Percentiles rank a stretch among this genome's conserved stretches.
Conservation (phyloP, 2,113 vertebrate species). For the Hucho hucho region DNA sequence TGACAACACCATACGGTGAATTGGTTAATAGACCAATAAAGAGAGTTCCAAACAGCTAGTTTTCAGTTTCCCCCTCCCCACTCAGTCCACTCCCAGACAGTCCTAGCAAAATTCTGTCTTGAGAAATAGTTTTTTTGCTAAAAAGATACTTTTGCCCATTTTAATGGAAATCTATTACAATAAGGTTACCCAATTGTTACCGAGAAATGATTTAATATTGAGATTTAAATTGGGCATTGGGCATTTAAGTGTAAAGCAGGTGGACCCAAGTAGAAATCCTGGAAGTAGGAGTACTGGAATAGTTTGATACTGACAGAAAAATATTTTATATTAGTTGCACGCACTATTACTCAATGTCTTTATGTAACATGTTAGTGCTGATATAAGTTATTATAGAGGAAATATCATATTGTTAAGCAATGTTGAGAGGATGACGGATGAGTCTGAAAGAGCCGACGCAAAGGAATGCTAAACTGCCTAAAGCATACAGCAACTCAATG, state of each 20-base stretch:
- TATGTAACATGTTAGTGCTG: not conserved
- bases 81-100: too few relatives aligned
- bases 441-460: not conserved
- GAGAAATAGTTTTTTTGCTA: too few relatives aligned
- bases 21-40: too few relatives aligned
- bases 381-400: not conserved
- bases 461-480: not conserved
- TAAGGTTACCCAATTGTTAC: too few relatives aligned
- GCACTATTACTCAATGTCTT: not conserved
- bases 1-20: too few relatives aligned
- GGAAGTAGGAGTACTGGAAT: not conserved
- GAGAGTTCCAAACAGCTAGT: too few relatives aligned
- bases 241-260: not conserved
- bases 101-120: too few relatives aligned
- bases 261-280: not conserved
- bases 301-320: not conserved
- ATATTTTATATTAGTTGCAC: not conserved
- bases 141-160: too few relatives aligned
- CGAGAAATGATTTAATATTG: too few relatives aligned
- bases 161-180: too few relatives aligned
- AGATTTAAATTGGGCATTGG: too few relatives aligned
- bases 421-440: not conserved
- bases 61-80: too few relatives aligned
- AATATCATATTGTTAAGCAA: not conserved
- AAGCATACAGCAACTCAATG: constrained; percentile 11